Evolutionary conservation across 1,140 invertebrate genomes (phyloP), one percentile per base, ranked within the genome.

Genomic region (Trypoxylus dichotomus): DNA sequence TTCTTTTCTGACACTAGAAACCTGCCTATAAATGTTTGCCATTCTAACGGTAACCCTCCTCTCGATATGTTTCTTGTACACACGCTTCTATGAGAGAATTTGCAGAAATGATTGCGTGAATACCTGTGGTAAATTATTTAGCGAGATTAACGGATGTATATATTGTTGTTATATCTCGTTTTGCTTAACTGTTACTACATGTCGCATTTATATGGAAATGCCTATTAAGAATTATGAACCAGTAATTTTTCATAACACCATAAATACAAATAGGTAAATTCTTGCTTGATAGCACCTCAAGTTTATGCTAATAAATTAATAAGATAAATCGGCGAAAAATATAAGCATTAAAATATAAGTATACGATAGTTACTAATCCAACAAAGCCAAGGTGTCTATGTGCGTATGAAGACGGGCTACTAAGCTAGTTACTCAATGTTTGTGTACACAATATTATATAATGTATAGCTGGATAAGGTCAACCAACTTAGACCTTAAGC

Each of bases 111-210:
- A 68, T 68, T 68, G 60, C 60, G 60, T 68, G 60, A 68, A 68
- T 68, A 68, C 21, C 60, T 68, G 60, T 24, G 60, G 60, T 68
- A 68, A 68, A 68, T 68, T 68, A 68, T 68, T 68, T 68, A 68
- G 60, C 60, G 24, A 68, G 60, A 68, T 68, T 68, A 68, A 68
- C 60, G 60, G 60, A 10, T 24, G 60, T 68, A 68, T 68, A 68
- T 8, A 68, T 68, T 68, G 60, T 68, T 68, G 60, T 68, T 68
- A 24, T 68, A 29, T 68, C 60, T 68, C 27, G 60, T 68, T 68
- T 68, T 68, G 60, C 60, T 7, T 68, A 68, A 68, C 60, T 68
- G 60, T 68, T 68, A 27, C 15, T n/a, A 19, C 21, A 27, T 68
- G 24, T 27, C 27, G 19, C 15, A 13, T 68, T 68, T 29, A 68